Conservation (phyloP, 2,888 invertebrate species). For the Pinctada fucata region DNA sequence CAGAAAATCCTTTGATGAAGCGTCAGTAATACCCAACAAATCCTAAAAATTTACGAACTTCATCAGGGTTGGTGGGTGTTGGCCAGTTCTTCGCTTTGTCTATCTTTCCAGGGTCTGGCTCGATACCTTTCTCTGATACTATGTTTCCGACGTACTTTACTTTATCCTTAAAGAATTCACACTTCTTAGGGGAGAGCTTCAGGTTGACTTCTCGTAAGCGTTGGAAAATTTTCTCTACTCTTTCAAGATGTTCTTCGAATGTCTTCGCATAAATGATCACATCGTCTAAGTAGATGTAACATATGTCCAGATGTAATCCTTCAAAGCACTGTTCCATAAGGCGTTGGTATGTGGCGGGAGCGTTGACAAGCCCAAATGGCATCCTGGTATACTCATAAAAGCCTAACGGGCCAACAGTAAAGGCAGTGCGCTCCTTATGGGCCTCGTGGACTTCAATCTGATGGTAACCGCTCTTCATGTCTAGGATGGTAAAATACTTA, state of each 20-base stretch:
- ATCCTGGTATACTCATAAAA: conserved; percentile 21
- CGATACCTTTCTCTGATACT: no score
- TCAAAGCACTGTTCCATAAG: conserved; percentile 5
- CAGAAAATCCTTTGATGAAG: no score
- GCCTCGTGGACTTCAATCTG: conserved; percentile 20
- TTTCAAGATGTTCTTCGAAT: conserved; percentile 35
- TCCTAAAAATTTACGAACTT: no score
- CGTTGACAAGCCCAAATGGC: conserved; percentile 15
- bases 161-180: conserved; percentile 19
- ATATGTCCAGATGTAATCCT: conserved; percentile 1
- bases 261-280: conserved; percentile 22
- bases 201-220: conserved; percentile 19
- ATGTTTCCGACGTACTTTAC: conserved; percentile 34
- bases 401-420: conserved; percentile 25
- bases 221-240: conserved; percentile 36
- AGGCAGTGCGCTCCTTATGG: conserved; percentile 23
- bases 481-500: background rate
- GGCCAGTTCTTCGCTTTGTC: background rate
- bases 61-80: background rate
- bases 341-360: conserved; percentile 10
- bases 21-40: no score
- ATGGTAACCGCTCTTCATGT: conserved; percentile 15
- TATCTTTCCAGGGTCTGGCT: no score
- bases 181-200: conserved; percentile 37
- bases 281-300: conserved; percentile 9